These are phyloP conservation scores for Melanotaenia maccullochi DNA, from an alignment of 2,797 vertebrate species.

Conservation along the genomic window DNA sequence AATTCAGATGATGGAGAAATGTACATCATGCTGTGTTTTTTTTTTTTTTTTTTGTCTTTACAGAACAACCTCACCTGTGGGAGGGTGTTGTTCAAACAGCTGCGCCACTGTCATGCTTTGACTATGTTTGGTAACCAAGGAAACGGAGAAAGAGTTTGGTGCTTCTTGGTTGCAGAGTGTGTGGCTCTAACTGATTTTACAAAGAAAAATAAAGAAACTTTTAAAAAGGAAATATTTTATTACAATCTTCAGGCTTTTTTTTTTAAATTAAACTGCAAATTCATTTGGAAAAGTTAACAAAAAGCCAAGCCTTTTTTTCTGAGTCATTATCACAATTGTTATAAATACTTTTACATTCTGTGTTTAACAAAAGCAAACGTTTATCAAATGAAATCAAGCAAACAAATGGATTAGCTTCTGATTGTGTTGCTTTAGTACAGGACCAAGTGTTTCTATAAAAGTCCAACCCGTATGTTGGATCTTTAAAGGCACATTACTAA, in stretches of 20 bases:
- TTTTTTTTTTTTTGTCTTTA: neutral
- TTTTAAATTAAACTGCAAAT: neutral
- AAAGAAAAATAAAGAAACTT: slow-evolving; percentile 75
- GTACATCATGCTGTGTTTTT: slow-evolving; percentile 47
- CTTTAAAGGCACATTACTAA: neutral
- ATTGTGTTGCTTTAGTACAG: neutral
- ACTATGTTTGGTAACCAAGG: slow-evolving; percentile 33
- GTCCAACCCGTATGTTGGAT: neutral
- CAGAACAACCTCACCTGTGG: slow-evolving; percentile 24
- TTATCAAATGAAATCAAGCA: neutral
- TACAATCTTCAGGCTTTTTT: neutral
- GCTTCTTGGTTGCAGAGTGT: slow-evolving; percentile 64
- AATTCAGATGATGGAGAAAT: slow-evolving; percentile 31
- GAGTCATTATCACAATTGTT: neutral
- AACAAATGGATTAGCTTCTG: neutral
- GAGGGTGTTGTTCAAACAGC: slow-evolving; percentile 39
- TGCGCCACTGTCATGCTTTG: slow-evolving; percentile 39
- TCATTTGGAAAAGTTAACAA: neutral
- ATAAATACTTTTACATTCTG: neutral
- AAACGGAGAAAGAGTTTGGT: slow-evolving; percentile 33
- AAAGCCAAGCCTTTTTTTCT: neutral
- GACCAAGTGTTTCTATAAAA: neutral
- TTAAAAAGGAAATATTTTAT: slow-evolving; percentile 57
- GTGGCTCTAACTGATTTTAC: slow-evolving; percentile 78
- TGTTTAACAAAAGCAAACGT: neutral